A percentile compares a stretch with the other conserved stretches of the same genome.
Conservation (phyloP, 1,140 invertebrate species). For the Drosophila novamexicana region DNA sequence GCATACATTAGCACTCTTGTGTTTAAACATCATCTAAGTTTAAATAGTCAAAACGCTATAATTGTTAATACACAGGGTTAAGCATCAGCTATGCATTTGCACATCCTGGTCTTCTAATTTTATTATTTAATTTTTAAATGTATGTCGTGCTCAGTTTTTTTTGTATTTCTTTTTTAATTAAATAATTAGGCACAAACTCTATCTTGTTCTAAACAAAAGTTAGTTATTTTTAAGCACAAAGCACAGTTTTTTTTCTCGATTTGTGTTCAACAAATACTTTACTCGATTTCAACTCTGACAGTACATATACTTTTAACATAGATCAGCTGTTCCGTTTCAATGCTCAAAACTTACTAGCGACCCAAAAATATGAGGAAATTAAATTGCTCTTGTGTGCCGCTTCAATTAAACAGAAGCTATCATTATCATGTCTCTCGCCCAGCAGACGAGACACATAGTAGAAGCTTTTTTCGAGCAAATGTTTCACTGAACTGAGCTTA, state of each 20-base stretch:
- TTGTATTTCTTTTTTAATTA: too few species aligned
- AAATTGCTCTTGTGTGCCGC: conserved; percentile 23
- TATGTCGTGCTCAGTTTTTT: neutral
- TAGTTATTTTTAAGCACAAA: too few species aligned
- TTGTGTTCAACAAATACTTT: neutral
- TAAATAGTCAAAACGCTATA: conserved; percentile 7
- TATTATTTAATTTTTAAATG: neutral
- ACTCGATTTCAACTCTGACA: neutral
- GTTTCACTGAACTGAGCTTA: conserved; percentile 42
- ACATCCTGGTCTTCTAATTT: neutral
- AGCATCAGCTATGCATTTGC: neutral
- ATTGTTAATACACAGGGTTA: conserved; percentile 2
- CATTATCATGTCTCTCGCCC: conserved; percentile 28
- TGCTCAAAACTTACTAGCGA: conserved; percentile 11
- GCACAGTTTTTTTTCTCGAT: too few species aligned
- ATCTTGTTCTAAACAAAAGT: too few species aligned
- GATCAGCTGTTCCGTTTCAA: neutral
- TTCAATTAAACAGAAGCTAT: conserved; percentile 40
- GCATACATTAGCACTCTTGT: neutral
- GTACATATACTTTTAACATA: neutral
- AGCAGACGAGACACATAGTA: neutral
- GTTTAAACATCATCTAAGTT: neutral
- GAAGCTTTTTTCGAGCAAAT: conserved; percentile 34
- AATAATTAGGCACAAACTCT: too few species aligned
- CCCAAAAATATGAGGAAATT: conserved; percentile 4